phyloP scores from a whole-genome alignment of 2,797 vertebrate genomes.

The Tokudaia tokunoshimensis region DNA sequence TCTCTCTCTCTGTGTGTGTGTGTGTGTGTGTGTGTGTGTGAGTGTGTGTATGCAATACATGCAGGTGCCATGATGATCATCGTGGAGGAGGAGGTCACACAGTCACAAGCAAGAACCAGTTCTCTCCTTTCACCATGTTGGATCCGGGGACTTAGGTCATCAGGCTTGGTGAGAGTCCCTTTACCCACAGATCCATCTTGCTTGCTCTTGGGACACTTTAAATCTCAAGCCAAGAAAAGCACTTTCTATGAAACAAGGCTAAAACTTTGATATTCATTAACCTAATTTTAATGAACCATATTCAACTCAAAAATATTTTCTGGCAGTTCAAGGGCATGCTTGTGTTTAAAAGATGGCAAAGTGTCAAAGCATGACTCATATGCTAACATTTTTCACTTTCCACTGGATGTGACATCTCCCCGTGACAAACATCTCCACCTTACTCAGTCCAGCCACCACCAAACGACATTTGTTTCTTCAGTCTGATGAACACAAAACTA shows the following conservation, averaged over 20 bases:
- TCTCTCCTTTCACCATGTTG: not conserved
- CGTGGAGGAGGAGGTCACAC: not conserved
- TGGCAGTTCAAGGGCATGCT: not conserved
- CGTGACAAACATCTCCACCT: not conserved
- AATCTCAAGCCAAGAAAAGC: constrained; percentile 42
- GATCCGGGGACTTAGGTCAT: not conserved
- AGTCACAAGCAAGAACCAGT: too few species aligned
- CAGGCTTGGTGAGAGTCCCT: not conserved
- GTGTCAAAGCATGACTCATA: constrained; percentile 38
- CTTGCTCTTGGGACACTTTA: not conserved
- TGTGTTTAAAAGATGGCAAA: constrained; percentile 12
- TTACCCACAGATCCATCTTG: not conserved
- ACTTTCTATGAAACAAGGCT: constrained; percentile 45
- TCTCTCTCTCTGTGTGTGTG: not conserved
- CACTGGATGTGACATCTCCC: not conserved
- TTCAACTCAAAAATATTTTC: not conserved
- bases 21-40: too few species aligned
- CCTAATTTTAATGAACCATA: constrained; percentile 11
- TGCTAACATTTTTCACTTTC: constrained; percentile 29
- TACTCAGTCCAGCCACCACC: not conserved
- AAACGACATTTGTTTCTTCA: not conserved
- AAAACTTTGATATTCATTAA: constrained; percentile 44
- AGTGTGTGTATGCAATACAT: not conserved
- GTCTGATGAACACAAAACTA: not conserved
- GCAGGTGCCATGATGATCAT: too few species aligned